Evolutionary conservation across 2,113 vertebrate genomes (phyloP), one percentile per base, ranked within the genome.

Genomic region (Fregetta grallaria): DNA sequence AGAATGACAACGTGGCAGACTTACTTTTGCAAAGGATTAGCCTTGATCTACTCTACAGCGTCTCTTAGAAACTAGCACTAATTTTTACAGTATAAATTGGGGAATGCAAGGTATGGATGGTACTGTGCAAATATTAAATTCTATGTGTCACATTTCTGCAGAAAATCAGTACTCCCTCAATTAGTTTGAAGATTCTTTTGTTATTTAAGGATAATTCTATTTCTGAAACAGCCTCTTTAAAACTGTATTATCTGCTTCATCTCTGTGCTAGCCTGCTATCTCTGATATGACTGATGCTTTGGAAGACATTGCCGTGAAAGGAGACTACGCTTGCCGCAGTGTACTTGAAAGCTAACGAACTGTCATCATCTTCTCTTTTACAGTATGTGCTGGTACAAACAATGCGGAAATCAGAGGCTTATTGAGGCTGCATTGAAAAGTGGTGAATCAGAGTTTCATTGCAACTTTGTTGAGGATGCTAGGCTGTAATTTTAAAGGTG

Each of bases 231-330:
- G 38, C 22, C 38, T 74, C 53, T 91, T 91, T 61, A 75, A 85
- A 96, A 49, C 45, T 38, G 15, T 50, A n/a, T 59, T 72, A 91
- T 95, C 90, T 93, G 79, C 50, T 86, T 88, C 63, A 83, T 92
- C 50, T 92, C 82, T 90, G 42, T 68, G 50, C 84, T 59, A 86
- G 81, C 20, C 67, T 92, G 32, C 67, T 83, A 18, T 73, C 74
- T 88, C 71, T 70, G 53, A 71, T 79, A 63, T 44, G 62, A 71
- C 68, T 78, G 86, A 74, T 63, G 84, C 58, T 87, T 66, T 94
- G 78, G 82, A 70, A 94, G 92, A 66, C 42, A 52, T 71, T 90
- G 47, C 67, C 5, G 19, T 80, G 90, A 92, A 95, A 93, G 74
- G 45, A 97, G 42, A 74, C 55, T 59, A 20, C 0, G 0, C 30